Percentiles rank a stretch among this genome's conserved stretches.
Evolutionary conservation across 2,797 vertebrate species (phyloP).

Genomic region (Pantherophis vulpinus): DNA sequence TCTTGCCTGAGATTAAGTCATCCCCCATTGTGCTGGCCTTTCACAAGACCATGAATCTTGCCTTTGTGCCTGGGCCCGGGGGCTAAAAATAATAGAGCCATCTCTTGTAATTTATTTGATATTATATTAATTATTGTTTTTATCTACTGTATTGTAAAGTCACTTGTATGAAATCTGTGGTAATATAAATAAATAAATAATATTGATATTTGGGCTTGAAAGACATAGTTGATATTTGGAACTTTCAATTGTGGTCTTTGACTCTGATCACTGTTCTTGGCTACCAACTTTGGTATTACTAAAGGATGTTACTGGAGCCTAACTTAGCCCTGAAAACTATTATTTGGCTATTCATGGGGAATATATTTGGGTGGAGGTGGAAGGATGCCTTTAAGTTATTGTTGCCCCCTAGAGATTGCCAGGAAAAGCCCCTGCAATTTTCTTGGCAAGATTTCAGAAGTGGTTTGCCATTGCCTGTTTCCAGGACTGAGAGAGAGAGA

Average conservation of each 20-base stretch:
- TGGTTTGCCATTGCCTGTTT: background rate
- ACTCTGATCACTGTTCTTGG: background rate
- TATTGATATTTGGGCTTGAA: background rate
- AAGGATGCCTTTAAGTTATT: background rate
- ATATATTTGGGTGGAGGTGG: background rate
- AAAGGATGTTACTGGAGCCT: background rate
- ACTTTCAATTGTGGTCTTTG: background rate
- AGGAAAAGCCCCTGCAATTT: background rate
- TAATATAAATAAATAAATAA: background rate
- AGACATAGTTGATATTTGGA: background rate
- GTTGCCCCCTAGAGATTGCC: background rate
- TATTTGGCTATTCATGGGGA: background rate
- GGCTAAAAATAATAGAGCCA: background rate
- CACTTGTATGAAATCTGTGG: background rate
- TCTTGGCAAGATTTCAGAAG: background rate
- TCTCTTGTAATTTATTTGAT: background rate
- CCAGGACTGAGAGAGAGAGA: background rate
- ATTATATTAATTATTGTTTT: background rate
- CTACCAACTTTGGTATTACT: background rate
- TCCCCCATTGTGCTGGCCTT: background rate
- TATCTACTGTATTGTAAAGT: background rate
- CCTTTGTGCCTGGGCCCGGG: background rate
- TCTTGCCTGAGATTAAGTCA: background rate
- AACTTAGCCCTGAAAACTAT: background rate
- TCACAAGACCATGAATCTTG: background rate